These are phyloP conservation scores for Babylonia areolata DNA, from an alignment of 1,140 invertebrate genomes.

Conservation along the genomic window DNA sequence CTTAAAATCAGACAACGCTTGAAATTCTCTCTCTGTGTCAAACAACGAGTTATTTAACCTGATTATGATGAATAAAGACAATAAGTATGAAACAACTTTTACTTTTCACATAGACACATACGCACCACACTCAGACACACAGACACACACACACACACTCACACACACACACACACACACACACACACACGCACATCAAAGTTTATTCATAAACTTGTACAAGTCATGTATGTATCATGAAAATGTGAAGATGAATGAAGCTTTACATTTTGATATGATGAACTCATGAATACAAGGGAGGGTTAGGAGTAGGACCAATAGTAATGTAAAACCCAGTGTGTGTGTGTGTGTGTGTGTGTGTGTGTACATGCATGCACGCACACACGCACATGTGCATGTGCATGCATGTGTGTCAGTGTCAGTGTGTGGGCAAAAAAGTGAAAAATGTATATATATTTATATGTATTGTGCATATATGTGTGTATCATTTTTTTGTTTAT, in stretches of 20 bases:
- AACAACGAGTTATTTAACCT: too few relatives aligned
- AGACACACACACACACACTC: neutral
- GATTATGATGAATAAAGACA: too few relatives aligned
- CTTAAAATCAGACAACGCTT: too few relatives aligned
- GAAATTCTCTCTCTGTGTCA: too few relatives aligned
- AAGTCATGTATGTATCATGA: neutral
- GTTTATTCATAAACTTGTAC: neutral
- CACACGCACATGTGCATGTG: neutral
- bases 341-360: constrained; percentile 10
- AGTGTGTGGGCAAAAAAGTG: neutral
- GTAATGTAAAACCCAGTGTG: neutral
- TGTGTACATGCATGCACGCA: neutral
- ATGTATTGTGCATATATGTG: constrained; percentile 4
- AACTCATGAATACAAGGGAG: neutral
- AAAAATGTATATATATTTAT: neutral
- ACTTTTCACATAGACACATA: too few relatives aligned
- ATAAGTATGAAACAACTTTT: too few relatives aligned
- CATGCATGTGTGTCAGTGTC: neutral
- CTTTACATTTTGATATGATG: neutral
- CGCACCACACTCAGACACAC: too few relatives aligned
- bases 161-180: neutral
- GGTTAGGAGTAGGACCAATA: too few relatives aligned
- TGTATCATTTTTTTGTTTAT: too few relatives aligned
- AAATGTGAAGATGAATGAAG: neutral
- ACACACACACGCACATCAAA: neutral